Evolutionary conservation across 92 coral and sea anemone species (phyloP), one percentile per base, ranked within the genome.

Genomic region (Palythoa grandis): DNA sequence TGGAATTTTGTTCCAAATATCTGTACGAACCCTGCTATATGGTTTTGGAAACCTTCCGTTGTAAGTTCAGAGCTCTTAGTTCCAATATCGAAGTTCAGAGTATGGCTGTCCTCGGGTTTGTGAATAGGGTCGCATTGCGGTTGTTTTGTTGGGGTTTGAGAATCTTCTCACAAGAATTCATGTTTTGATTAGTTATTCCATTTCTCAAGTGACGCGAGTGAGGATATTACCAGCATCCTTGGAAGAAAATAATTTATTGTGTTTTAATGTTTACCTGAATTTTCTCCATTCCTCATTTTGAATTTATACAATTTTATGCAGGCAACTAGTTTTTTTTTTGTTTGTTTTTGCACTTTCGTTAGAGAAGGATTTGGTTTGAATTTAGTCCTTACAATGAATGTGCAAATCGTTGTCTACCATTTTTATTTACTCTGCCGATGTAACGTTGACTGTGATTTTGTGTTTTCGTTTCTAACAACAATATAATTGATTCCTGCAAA

Each of bases 401-500:
- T 69, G 24, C 43, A 37, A 69, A 69, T 11, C 7, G 37, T 29
- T 69, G 25, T 69, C 43, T 69, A 16, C 4, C 37, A 22, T 23
- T 69, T 67, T 37, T 12, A 25, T 69, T 37, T 3, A 25, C 7
- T 37, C 24, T 69, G 40, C 74, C 35, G 13, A 12, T 37, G 8
- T 16, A 69, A 37, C 37, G 25, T 11, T 40, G 13, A 54, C 24
- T 12, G 13, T 60, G 24, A 65, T 48, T 43, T 63, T 15, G 43
- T 48, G 7, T 67, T 29, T 8, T 43, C 50, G 50, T 78, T 78
- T 10, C 65, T 17, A 10, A 23, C 70, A 66, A 67, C 47, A 22
- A 16, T 48, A 65, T 48, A n/a, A 79, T 2, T 79, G 52, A 20
- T 79, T 63, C 20, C 66, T 65, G 66, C 74, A 63, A 67, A 52